phyloP scores from a whole-genome alignment of 2,888 invertebrate genomes.

The Catocala nupta region DNA sequence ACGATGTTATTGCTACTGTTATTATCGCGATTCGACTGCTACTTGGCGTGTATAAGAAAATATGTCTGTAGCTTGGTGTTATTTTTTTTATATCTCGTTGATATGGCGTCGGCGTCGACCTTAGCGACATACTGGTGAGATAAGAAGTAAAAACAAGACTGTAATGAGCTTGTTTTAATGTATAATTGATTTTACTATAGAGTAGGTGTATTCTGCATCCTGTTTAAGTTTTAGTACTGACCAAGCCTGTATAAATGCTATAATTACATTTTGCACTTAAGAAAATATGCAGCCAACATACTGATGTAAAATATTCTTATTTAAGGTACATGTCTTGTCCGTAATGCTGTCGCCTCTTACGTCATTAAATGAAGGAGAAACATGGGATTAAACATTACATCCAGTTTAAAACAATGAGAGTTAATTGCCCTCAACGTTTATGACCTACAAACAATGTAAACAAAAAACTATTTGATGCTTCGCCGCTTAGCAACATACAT shows the following conservation, averaged over 20 bases:
- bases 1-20: constrained; percentile 41
- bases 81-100: no score
- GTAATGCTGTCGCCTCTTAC: neutral
- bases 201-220: neutral
- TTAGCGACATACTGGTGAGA: neutral
- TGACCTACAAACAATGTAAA: constrained; percentile 41
- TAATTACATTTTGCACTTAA: neutral
- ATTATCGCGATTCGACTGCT: constrained; percentile 23
- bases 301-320: neutral
- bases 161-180: neutral
- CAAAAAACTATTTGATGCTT: constrained; percentile 31
- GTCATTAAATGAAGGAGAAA: neutral
- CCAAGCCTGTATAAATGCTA: neutral
- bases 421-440: constrained; percentile 35
- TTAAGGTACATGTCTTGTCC: neutral
- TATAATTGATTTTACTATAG: no score
- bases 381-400: constrained; percentile 23
- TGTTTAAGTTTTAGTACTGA: neutral
- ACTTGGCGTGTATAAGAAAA: constrained; percentile 6
- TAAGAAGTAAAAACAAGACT: constrained; percentile 1
- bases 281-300: neutral
- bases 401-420: constrained; percentile 39
- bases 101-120: neutral
- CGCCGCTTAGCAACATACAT: constrained; percentile 9
- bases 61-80: neutral